Conservation (phyloP, 1,140 invertebrate genomes). For the Myzus persicae region DNA sequence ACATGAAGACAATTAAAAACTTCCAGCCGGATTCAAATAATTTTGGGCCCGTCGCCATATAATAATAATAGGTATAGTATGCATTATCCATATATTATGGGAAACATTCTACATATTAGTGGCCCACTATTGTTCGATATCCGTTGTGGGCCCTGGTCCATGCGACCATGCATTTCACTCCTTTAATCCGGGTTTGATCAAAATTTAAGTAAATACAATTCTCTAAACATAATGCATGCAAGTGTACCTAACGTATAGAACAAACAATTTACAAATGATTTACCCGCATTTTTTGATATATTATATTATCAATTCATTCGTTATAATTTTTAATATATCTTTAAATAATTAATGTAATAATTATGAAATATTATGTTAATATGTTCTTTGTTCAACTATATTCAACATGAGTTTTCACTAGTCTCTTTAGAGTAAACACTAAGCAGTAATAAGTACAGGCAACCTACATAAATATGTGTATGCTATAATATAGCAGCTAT, state of each 20-base stretch:
- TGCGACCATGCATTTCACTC: no score
- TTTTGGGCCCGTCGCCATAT: no score
- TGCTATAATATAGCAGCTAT: not conserved
- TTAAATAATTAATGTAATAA: not conserved
- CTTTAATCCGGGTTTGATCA: no score
- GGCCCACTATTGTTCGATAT: no score
- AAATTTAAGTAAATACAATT: not conserved
- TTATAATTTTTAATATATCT: not conserved
- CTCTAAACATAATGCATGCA: not conserved
- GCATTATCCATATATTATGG: no score
- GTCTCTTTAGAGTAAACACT: not conserved
- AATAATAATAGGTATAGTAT: no score
- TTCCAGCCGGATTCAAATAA: not conserved
- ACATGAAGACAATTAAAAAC: not conserved
- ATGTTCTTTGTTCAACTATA: not conserved
- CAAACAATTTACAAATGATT: not conserved
- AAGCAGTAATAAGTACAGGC: not conserved
- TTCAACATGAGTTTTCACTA: not conserved
- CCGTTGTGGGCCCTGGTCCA: no score
- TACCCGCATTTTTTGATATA: not conserved
- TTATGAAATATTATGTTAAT: not conserved
- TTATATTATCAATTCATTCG: not conserved
- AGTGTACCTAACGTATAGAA: not conserved
- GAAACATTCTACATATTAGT: no score
- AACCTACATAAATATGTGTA: not conserved